phyloP scores from a whole-genome alignment of 2,888 invertebrate genomes.

The Ichneumoninae sp. region DNA sequence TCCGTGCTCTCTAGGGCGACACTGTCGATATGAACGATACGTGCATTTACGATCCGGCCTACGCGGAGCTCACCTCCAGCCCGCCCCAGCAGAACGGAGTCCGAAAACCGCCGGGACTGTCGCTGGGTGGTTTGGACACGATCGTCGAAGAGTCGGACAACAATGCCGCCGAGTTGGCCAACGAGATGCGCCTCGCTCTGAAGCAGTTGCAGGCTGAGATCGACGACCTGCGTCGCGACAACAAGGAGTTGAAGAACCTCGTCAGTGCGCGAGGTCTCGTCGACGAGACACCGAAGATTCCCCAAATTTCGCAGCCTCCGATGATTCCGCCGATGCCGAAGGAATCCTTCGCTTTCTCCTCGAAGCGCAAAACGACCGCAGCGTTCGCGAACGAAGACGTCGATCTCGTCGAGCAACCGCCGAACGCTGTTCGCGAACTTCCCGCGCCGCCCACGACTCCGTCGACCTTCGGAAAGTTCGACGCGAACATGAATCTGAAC shows the following conservation, averaged over 20 bases:
- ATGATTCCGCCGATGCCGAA: conserved; percentile 23
- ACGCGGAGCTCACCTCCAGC: neutral
- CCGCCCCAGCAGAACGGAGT: neutral
- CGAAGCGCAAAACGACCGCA: neutral
- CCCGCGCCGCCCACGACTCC: neutral
- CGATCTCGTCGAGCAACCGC: neutral
- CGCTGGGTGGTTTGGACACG: neutral
- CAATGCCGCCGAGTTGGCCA: neutral
- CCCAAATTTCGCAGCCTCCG: neutral
- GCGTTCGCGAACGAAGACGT: neutral
- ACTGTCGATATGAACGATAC: conserved; percentile 59
- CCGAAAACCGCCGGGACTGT: neutral
- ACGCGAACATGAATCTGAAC: neutral
- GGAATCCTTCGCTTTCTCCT: neutral
- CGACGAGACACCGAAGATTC: neutral
- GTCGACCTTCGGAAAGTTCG: neutral
- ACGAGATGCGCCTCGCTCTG: neutral
- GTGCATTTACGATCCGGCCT: conserved; percentile 15
- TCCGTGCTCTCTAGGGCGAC: conserved; percentile 60
- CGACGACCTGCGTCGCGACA: neutral
- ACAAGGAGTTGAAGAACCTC: neutral
- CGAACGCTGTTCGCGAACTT: neutral
- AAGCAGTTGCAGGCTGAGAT: neutral
- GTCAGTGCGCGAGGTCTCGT: neutral
- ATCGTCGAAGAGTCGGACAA: neutral